Evolutionary conservation across 35 echinoderm and acorn worm species (phyloP).

Genomic region (Ophioderma brevispina): DNA sequence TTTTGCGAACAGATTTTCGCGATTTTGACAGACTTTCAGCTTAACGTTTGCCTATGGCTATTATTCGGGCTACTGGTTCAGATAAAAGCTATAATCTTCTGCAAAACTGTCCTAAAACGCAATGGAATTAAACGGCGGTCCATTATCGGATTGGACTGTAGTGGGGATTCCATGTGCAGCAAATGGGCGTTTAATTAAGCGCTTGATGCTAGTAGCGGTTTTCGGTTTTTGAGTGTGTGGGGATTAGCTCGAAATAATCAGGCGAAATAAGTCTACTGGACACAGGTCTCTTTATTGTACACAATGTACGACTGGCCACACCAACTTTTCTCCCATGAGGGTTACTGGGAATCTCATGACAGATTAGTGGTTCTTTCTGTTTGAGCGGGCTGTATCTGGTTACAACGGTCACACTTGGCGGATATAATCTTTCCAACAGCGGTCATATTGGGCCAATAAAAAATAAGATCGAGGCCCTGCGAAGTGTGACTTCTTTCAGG

Average conservation of each 20-base stretch:
- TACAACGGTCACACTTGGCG: constrained; percentile 18
- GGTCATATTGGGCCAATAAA: constrained; percentile 71
- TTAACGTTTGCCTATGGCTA: constrained; percentile 73
- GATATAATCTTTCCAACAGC: constrained; percentile 45
- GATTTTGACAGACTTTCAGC: constrained; percentile 50
- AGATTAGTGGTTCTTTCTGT: constrained; percentile 53
- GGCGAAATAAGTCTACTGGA: constrained; percentile 68
- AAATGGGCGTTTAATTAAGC: constrained; percentile 50
- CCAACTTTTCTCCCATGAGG: constrained; percentile 66
- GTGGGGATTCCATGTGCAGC: constrained; percentile 64
- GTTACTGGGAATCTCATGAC: constrained; percentile 49
- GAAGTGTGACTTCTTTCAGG: constrained; percentile 52
- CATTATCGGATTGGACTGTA: constrained; percentile 47
- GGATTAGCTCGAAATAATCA: constrained; percentile 52
- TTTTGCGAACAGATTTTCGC: constrained; percentile 54
- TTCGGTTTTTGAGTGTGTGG: background rate
- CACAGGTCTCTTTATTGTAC: constrained; percentile 52
- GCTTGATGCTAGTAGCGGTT: constrained; percentile 6
- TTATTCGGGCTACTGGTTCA: constrained; percentile 46
- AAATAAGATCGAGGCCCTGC: constrained; percentile 47
- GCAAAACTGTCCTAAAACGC: constrained; percentile 64
- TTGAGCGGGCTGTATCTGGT: constrained; percentile 18
- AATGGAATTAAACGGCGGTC: constrained; percentile 57
- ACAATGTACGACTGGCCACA: constrained; percentile 41
- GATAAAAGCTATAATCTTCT: constrained; percentile 46